Base-by-base conservation (phyloP, 2,113 vertebrate genomes). In the Neolamprologus fasciatus region DNA sequence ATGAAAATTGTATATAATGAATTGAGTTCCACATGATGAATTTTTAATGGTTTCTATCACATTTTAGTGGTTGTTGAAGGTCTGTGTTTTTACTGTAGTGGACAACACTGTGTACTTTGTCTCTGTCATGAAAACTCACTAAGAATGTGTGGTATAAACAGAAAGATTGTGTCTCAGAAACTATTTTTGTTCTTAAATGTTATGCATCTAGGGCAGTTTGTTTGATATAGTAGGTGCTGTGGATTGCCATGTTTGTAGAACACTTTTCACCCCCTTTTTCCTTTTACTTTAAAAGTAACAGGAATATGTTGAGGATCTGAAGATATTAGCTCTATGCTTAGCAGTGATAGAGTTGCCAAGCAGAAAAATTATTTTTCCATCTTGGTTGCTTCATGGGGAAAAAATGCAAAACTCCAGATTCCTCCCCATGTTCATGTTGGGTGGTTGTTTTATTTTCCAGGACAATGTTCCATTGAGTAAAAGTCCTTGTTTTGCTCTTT, bases 361-460 rank as follows among this genome's bases (percentile, higher is more conserved):
- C 93, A 93, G 93, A 92, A 94, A 92, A 89, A 87, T 84, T 1
- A 88, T 94, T 93, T 94, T 95, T 94, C 94, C 95, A 89, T 93
- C 86, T 54, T 82, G 83, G 88, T 94, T 94, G 87, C 94, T 94
- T 96, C 94, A 94, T 89, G 81, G 89, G 94, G 93, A 95, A 96
- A 96, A 95, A 95, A 96, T 95, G 94, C 95, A 94, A 94, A 93
- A 91, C 87, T 90, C 91, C 82, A 81, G 91, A 95, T 94, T 94
- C 92, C 88, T 93, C 90, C 93, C 80, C 91, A 84, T 94, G 86
- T 93, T 93, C 91, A 90, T 92, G 90, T 95, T 88, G 85, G 87
- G 87, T 92, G 91, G 92, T 89, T 79, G 90, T 92, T 94, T 88
- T 88, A 91, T 93, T 95, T 96, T 94, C 93, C 93, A 86, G 92